Conservation (phyloP, 2,797 vertebrate genomes). For the Sebastes itinus region DNA sequence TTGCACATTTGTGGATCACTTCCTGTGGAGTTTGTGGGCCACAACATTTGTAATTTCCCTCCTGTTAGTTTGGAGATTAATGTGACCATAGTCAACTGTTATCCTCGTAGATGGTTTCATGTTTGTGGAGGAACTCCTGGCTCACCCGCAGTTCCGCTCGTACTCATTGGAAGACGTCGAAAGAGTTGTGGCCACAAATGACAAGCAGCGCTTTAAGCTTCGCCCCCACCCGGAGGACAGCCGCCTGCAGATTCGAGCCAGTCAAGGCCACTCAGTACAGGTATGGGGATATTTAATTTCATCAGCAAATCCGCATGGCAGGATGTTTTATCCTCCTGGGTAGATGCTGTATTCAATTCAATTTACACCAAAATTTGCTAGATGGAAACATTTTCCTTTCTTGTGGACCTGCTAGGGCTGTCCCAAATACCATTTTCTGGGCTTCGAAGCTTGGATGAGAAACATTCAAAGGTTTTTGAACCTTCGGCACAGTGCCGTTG, state of each 20-base stretch:
- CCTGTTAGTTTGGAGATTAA: background rate
- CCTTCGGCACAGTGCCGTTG: too few species aligned
- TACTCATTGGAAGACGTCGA: conserved; percentile 85
- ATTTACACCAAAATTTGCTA: background rate
- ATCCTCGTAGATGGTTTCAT: conserved; percentile 87
- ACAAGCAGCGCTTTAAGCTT: conserved; percentile 89
- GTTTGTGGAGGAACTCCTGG: conserved; percentile 83
- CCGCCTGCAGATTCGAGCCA: conserved; percentile 87
- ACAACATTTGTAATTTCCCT: too few species aligned
- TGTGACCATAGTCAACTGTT: background rate
- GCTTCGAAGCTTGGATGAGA: too few species aligned
- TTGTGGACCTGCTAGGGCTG: background rate
- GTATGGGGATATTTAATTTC: conserved; percentile 56
- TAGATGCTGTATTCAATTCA: background rate
- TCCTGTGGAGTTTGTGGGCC: too few species aligned
- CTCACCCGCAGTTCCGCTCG: conserved; percentile 81
- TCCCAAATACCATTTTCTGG: too few species aligned
- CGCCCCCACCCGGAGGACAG: conserved; percentile 72
- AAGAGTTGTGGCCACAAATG: conserved; percentile 83
- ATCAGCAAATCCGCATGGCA: background rate
- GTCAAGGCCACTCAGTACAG: conserved; percentile 92
- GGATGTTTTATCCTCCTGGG: background rate
- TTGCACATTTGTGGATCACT: too few species aligned
- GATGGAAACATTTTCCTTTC: background rate
- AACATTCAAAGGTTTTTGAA: too few species aligned